Base-by-base conservation (phyloP, 2,113 vertebrate genomes). In the Eupsittula cactorum region DNA sequence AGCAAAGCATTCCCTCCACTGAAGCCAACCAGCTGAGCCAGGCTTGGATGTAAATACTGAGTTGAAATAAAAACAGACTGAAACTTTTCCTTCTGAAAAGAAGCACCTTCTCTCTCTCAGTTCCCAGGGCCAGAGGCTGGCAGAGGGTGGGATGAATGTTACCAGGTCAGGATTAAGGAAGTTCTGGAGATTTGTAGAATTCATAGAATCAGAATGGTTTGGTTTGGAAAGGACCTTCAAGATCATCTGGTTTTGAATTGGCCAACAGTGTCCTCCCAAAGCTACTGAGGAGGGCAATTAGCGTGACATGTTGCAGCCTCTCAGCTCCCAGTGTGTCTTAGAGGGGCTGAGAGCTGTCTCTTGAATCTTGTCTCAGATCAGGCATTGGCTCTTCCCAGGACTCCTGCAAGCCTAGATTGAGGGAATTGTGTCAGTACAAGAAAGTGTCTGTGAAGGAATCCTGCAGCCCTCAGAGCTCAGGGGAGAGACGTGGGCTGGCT, bases 11-110 rank as follows among this genome's bases (percentile, higher is more conserved):
- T 59, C 57, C 57, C 21, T 59, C 57, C 57, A 59, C 57, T 4
- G 21, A 59, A 35, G 57, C 57, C 57, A 59, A 35, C 21, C 57
- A 35, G 33, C 33, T 75, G 76, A 82, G 62, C 52, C 55, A 31
- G 60, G 21, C 35, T 47, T 71, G 70, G 82, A 49, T 92, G 69
- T 94, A 85, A 75, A 94, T 65, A 57, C 47, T 18, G 39, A 87
- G 31, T 29, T 75, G 50, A 88, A 94, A 82, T 89, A 71, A 89
- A 90, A 87, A 5, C 19, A 41, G 64, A 49, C 46, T 23, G 1
- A 67, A 67, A 25, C 1, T 24, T 35, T 47, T 73, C 7, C 67
- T 90, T 89, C 35, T 35, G 11, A 62, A 84, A 57, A 14, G 10
- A 29, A 27, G 2, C n/a, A 11, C 13, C 11, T 62, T 65, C 7